phyloP scores from a whole-genome alignment of 2,113 vertebrate species.

The Hemiprocne comata region DNA sequence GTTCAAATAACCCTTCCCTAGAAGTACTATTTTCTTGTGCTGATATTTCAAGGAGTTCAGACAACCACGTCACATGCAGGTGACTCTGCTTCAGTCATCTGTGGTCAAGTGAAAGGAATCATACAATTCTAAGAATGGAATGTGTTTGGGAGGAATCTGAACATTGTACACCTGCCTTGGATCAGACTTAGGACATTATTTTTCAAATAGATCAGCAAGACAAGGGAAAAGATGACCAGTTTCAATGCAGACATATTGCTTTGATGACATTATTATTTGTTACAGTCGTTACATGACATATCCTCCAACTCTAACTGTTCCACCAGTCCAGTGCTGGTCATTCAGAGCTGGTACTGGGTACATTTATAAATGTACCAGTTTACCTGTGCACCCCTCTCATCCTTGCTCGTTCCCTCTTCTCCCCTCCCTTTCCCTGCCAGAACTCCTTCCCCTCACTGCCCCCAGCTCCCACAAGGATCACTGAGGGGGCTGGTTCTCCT shows the following conservation, averaged over 20 bases:
- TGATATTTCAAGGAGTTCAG: not conserved
- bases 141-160: conserved; percentile 48
- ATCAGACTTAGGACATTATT: conserved; percentile 78
- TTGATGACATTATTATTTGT: conserved; percentile 46
- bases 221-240: conserved; percentile 42
- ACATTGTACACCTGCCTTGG: conserved; percentile 72
- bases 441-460: conserved; percentile 3
- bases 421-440: conserved; percentile 39
- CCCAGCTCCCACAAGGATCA: conserved; percentile 38
- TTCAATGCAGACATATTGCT: conserved; percentile 58
- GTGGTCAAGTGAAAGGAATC: not conserved
- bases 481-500: not conserved
- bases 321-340: conserved; percentile 62
- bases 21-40: not conserved
- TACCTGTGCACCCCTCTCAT: conserved; percentile 32
- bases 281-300: conserved; percentile 70
- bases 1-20: not conserved
- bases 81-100: not conserved
- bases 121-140: not conserved
- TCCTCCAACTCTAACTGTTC: conserved; percentile 67
- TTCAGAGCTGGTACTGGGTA: conserved; percentile 60
- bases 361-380: conserved; percentile 53
- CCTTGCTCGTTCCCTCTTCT: conserved; percentile 33
- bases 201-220: conserved; percentile 38
- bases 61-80: not conserved